Percentiles rank a stretch among this genome's conserved stretches.
phyloP scores from a whole-genome alignment of 2,888 invertebrate genomes.

The Bellardia bayeri region DNA sequence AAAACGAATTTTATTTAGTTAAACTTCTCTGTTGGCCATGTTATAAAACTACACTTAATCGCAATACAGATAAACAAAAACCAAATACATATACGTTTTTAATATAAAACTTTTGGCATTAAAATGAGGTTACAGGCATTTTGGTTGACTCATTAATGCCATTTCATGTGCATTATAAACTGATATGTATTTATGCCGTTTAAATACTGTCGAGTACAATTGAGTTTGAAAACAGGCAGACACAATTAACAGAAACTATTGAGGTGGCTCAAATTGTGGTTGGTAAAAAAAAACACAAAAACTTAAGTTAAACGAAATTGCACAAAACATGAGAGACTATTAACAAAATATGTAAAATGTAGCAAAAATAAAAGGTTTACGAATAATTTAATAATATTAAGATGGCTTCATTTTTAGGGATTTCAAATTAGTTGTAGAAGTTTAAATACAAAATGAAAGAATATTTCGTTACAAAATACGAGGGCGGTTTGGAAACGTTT shows the following conservation, averaged over 20 bases:
- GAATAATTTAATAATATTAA: no score
- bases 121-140: slow-evolving; percentile 41
- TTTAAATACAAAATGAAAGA: no score
- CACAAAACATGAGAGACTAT: no score
- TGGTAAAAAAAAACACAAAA: no score
- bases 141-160: slow-evolving; percentile 49
- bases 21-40: not conserved
- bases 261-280: no score
- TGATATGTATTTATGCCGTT: not conserved
- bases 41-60: slow-evolving; percentile 2
- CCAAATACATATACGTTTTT: slow-evolving; percentile 11
- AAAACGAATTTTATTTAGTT: slow-evolving; percentile 1
- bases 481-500: no score
- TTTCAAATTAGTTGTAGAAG: no score
- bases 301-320: no score
- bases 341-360: no score
- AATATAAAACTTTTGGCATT: slow-evolving; percentile 38
- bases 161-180: slow-evolving; percentile 27
- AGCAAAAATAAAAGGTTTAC: no score
- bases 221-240: not conserved
- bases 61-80: slow-evolving; percentile 7
- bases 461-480: no score
- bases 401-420: no score
- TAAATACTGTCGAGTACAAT: not conserved
- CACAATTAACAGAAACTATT: not conserved